Evolutionary conservation across 2,888 invertebrate species (phyloP).

Genomic region (Cephonodes hylas): DNA sequence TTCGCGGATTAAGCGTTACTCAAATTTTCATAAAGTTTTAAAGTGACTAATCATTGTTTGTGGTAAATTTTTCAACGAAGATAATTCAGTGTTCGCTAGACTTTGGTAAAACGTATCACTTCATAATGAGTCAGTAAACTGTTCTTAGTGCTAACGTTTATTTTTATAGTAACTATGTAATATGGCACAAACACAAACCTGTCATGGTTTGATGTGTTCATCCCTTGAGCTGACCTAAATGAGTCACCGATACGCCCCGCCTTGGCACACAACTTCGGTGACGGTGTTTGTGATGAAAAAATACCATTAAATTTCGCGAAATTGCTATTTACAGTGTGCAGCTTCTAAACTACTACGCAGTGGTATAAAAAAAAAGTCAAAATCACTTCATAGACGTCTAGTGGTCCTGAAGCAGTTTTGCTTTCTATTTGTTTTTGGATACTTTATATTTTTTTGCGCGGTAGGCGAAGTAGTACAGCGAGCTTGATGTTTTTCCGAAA

Average conservation of each 20-base stretch:
- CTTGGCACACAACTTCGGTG: not conserved
- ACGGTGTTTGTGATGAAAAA: not conserved
- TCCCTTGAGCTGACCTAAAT: constrained; percentile 4
- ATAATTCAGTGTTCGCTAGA: not conserved
- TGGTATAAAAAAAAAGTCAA: too few species aligned
- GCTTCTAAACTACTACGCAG: not conserved
- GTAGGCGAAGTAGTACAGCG: too few species aligned
- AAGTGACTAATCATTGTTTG: not conserved
- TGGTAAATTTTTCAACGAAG: not conserved
- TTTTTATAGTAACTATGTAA: constrained; percentile 1
- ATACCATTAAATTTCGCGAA: constrained; percentile 4
- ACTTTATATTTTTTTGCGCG: not conserved
- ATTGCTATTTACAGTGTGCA: not conserved
- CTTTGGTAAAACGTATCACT: not conserved
- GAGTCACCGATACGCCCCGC: constrained; percentile 3
- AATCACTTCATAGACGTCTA: too few species aligned
- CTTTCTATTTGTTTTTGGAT: not conserved
- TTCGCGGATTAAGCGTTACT: too few species aligned
- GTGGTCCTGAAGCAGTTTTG: not conserved
- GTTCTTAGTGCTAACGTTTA: constrained; percentile 1
- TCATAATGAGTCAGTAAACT: not conserved
- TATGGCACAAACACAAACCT: not conserved
- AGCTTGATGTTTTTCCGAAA: too few species aligned
- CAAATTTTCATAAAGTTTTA: too few species aligned
- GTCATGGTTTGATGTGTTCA: constrained; percentile 6